phyloP scores from a whole-genome alignment of 2,113 vertebrate species.

The Takifugu flavidus region DNA sequence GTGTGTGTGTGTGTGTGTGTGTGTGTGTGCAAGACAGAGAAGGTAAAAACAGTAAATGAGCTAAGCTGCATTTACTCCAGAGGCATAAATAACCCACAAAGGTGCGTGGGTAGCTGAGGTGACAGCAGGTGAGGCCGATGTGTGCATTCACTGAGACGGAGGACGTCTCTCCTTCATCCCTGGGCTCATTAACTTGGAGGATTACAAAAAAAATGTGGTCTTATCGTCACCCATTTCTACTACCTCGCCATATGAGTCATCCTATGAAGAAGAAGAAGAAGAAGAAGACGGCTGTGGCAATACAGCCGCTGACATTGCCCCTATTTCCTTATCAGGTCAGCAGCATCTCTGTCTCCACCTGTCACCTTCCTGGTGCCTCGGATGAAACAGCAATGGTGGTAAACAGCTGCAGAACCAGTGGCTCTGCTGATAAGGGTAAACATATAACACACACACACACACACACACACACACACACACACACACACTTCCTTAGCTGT shows the following conservation, averaged over 20 bases:
- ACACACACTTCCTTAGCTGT: background rate
- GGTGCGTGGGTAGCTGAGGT: background rate
- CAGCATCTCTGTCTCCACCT: too few relatives aligned
- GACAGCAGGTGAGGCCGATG: slow-evolving; percentile 24
- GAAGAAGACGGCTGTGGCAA: too few relatives aligned
- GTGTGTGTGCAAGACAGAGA: background rate
- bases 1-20: slow-evolving; percentile 2
- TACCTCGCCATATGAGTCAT: too few relatives aligned
- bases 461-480: background rate
- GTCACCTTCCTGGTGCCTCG: background rate
- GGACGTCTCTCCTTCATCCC: slow-evolving; percentile 13
- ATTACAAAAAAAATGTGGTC: slow-evolving; percentile 7
- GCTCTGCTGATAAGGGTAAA: background rate
- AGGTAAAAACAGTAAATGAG: background rate
- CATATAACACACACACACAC: background rate
- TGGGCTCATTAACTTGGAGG: slow-evolving; percentile 15
- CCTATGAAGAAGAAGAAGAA: too few relatives aligned
- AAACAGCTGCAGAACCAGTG: background rate
- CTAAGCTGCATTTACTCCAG: too few relatives aligned
- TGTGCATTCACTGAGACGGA: slow-evolving; percentile 11
- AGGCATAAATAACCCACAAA: too few relatives aligned
- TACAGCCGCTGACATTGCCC: too few relatives aligned
- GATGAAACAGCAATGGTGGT: background rate
- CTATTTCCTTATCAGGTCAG: too few relatives aligned
- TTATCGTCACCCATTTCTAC: slow-evolving; percentile 10